Conservation (phyloP, 2,797 vertebrate genomes). For the Phylloscopus collybita region DNA sequence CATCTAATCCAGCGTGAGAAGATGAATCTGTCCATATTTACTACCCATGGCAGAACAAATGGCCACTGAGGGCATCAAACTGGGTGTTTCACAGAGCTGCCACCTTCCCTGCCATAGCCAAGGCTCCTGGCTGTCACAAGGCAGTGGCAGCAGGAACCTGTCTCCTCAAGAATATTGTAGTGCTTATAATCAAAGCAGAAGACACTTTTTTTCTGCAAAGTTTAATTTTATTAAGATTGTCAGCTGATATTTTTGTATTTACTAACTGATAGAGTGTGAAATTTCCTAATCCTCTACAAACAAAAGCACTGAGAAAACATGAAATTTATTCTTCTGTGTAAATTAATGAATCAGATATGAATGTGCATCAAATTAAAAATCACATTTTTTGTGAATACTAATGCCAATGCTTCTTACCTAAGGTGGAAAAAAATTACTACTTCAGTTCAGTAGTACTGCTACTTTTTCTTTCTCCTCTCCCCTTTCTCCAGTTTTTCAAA, state of each 20-base stretch:
- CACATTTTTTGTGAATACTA: constrained; percentile 10
- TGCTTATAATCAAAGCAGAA: not conserved
- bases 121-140: not conserved
- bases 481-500: not conserved
- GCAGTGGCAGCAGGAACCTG: not conserved
- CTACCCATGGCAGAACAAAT: not conserved
- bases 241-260: not conserved
- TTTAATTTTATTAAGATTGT: not conserved
- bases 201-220: not conserved
- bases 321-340: not conserved
- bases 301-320: not conserved
- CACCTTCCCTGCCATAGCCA: fast-evolving
- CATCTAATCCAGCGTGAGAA: not conserved
- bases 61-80: too few species aligned
- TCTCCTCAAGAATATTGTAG: not conserved
- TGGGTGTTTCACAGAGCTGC: not conserved
- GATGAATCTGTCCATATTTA: not conserved
- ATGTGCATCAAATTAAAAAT: constrained; percentile 25
- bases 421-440: not conserved
- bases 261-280: not conserved
- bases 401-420: not conserved
- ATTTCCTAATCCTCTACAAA: constrained; percentile 6
- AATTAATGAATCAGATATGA: constrained; percentile 12
- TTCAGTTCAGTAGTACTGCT: too few species aligned
- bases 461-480: not conserved